These are phyloP conservation scores for Eremophila alpestris DNA, from an alignment of 2,797 vertebrate genomes.

Conservation along the genomic window DNA sequence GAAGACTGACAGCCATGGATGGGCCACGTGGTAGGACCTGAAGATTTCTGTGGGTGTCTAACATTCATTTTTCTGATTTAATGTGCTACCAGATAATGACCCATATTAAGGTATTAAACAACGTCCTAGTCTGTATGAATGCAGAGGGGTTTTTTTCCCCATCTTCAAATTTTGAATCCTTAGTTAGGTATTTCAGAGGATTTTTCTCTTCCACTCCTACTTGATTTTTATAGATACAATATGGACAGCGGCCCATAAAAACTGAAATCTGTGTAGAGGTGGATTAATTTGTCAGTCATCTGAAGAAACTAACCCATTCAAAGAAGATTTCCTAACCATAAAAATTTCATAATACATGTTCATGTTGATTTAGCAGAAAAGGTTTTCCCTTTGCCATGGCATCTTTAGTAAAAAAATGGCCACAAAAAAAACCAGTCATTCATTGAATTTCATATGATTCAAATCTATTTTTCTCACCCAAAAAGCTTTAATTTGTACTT, in stretches of 20 bases:
- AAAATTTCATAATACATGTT: neutral
- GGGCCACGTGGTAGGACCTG: neutral
- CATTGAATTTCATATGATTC: neutral
- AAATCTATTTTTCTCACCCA: neutral
- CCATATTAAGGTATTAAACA: neutral
- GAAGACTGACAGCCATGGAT: neutral
- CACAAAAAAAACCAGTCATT: neutral
- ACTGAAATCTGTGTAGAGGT: neutral
- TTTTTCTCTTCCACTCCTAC: neutral
- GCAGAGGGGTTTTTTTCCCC: fast-evolving
- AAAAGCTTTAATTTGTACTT: neutral
- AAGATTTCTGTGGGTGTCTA: neutral
- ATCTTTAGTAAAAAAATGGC: neutral
- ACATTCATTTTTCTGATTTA: neutral
- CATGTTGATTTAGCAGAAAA: neutral
- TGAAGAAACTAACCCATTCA: neutral
- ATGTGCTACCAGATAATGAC: neutral
- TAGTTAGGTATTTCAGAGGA: neutral
- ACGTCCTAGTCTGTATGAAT: neutral
- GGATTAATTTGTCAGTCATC: neutral
- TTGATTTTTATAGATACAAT: neutral
- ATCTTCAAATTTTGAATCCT: neutral
- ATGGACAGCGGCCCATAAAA: neutral
- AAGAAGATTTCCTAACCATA: neutral
- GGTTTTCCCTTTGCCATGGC: neutral